Base-by-base conservation (phyloP, 2,797 vertebrate species). In the Phoebastria nigripes region DNA sequence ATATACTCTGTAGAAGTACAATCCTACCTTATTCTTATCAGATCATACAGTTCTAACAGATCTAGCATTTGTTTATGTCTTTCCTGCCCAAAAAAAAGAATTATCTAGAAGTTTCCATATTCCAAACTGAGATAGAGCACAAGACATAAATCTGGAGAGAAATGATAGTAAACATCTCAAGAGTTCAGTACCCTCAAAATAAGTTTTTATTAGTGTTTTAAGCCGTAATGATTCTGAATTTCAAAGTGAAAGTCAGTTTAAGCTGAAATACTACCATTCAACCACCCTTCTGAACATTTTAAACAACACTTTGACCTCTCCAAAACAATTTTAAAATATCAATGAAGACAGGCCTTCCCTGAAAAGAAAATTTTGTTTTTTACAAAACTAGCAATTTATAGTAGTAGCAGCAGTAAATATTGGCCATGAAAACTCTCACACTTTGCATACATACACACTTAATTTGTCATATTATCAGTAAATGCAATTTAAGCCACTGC, bases 61-160 rank as follows among this genome's bases (percentile, higher is more conserved):
- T 37, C 6, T 47, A 61, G 7, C 8, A 65, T 33, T 72, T 52
- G 9, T 31, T 77, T 44, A 35, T 16, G 1, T 24, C 6, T 56
- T 81, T 56, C 15, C 29, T 66, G 33, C 6, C 10, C 26, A 9
- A 8, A 78, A 37, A 37, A 65, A 37, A 65, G 11, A 84, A 51
- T 8, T 5, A 39, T 24, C 46, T 71, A 8, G 33, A 89, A 72
- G 42, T 8, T 9, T 49, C 24, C 5, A 29, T 35, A 47, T 42
- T 83, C 14, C 31, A 81, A n/a, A 70, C 0, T 8, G 14, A 62
- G 5, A 79, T 35, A 26, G 4, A 39, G 8, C 0, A 0, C 8
- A 84, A 44, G 2, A 63, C 6, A 18, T 5, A 56, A 26, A 21
- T 28, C 15, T 29, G 4, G 31, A 80, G 12, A 58, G 19, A 87